phyloP scores from a whole-genome alignment of 2,888 invertebrate genomes.

The Sesamia inferens region DNA sequence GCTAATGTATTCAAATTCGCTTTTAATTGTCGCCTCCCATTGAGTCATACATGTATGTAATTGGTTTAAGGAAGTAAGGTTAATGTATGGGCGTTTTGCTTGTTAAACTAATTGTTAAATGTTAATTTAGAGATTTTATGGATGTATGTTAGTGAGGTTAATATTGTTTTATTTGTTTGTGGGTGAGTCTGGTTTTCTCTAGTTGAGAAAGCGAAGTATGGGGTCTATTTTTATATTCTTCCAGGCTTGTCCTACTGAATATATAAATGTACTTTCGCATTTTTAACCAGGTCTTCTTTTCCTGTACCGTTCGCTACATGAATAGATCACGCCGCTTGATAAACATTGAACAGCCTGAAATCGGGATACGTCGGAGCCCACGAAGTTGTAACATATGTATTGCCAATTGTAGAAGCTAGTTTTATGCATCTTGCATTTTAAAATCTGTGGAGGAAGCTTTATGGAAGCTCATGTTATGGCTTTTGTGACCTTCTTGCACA shows the following conservation, averaged over 20 bases:
- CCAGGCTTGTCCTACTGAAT: not conserved
- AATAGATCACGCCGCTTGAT: not conserved
- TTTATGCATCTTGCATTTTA: too few relatives aligned
- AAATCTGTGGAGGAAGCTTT: not conserved
- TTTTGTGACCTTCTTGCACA: too few relatives aligned
- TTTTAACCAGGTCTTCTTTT: not conserved
- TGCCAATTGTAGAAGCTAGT: not conserved
- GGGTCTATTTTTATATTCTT: not conserved
- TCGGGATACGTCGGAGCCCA: not conserved
- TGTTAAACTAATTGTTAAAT: constrained; percentile 46
- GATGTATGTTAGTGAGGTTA: constrained; percentile 39
- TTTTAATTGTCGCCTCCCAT: constrained; percentile 62
- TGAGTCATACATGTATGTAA: constrained; percentile 56
- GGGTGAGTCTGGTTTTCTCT: not conserved
- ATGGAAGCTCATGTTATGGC: not conserved
- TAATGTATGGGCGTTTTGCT: constrained; percentile 39
- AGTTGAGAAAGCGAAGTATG: too few relatives aligned
- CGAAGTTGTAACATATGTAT: too few relatives aligned
- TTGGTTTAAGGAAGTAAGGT: constrained; percentile 42
- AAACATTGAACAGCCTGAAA: not conserved
- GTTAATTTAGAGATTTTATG: constrained; percentile 45
- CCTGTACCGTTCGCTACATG: not conserved
- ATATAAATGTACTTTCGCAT: not conserved
- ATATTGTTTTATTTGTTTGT: constrained; percentile 16
- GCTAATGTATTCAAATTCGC: constrained; percentile 65